Conservation (phyloP, 2,888 invertebrate species). For the Lomographa bimaculata region DNA sequence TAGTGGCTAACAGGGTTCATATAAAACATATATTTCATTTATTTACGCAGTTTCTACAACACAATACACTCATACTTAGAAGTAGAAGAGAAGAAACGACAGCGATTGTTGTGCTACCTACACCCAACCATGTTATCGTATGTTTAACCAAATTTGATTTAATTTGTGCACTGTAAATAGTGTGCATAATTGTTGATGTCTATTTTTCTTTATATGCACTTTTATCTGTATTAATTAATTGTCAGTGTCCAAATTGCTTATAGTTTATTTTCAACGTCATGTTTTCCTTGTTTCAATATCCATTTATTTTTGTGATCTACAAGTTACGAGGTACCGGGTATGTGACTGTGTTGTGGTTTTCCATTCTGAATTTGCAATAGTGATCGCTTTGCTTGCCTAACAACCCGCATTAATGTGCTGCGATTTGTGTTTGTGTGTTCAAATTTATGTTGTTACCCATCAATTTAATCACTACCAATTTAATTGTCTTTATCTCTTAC, state of each 20-base stretch:
- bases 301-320: not conserved
- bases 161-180: constrained; percentile 65
- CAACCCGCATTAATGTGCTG: constrained; percentile 61
- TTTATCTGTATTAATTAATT: not conserved
- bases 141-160: constrained; percentile 50
- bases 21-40: constrained; percentile 49
- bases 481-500: constrained; percentile 21
- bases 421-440: constrained; percentile 83
- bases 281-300: not conserved
- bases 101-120: constrained; percentile 62
- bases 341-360: constrained; percentile 20
- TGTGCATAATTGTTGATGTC: constrained; percentile 46
- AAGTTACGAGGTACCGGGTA: constrained; percentile 1
- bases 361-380: no score
- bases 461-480: constrained; percentile 30
- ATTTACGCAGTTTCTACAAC: constrained; percentile 76
- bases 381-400: constrained; percentile 52
- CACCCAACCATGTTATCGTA: constrained; percentile 70
- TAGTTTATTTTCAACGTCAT: no score
- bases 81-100: constrained; percentile 68
- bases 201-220: constrained; percentile 23
- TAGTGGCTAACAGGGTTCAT: constrained; percentile 44
- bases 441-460: constrained; percentile 37
- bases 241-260: not conserved
- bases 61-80: constrained; percentile 81